Evolutionary conservation across 2,113 vertebrate genomes (phyloP).

Genomic region (Hyperoodon ampullatus): DNA sequence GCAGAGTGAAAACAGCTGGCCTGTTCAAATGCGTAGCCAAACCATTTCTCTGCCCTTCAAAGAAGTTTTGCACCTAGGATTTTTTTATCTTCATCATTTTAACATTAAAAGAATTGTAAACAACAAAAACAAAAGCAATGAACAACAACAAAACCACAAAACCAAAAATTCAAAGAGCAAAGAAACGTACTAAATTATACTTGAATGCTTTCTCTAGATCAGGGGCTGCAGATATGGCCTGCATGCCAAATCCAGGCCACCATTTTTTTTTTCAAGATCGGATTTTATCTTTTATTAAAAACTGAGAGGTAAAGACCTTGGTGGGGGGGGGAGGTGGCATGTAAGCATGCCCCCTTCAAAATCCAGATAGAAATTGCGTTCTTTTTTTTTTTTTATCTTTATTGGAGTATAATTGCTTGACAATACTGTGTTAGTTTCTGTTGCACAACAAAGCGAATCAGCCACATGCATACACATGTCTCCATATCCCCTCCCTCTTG

Average conservation of each 20-base stretch:
- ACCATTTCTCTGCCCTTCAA: not conserved
- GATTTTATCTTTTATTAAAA: too few relatives aligned
- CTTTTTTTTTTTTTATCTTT: too few relatives aligned
- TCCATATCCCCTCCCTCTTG: too few relatives aligned
- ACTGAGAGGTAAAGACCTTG: too few relatives aligned
- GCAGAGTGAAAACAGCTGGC: conserved; percentile 71
- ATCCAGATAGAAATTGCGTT: too few relatives aligned
- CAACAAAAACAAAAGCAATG: not conserved
- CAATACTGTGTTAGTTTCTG: too few relatives aligned
- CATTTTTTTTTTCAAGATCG: too few relatives aligned
- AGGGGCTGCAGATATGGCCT: not conserved
- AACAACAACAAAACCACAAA: not conserved
- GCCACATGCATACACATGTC: too few relatives aligned
- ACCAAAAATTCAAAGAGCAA: not conserved
- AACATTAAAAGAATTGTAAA: not conserved
- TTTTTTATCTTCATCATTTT: not conserved
- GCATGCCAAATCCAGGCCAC: not conserved
- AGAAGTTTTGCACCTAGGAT: conserved; percentile 21
- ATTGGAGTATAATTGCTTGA: too few relatives aligned
- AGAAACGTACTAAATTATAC: not conserved
- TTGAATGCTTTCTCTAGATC: not conserved
- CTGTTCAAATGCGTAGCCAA: conserved; percentile 22
- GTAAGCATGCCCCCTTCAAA: too few relatives aligned
- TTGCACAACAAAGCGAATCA: too few relatives aligned
- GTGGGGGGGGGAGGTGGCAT: too few relatives aligned